These are phyloP conservation scores for Lasiurus borealis DNA, from an alignment of 2,113 vertebrate species.

Conservation along the genomic window DNA sequence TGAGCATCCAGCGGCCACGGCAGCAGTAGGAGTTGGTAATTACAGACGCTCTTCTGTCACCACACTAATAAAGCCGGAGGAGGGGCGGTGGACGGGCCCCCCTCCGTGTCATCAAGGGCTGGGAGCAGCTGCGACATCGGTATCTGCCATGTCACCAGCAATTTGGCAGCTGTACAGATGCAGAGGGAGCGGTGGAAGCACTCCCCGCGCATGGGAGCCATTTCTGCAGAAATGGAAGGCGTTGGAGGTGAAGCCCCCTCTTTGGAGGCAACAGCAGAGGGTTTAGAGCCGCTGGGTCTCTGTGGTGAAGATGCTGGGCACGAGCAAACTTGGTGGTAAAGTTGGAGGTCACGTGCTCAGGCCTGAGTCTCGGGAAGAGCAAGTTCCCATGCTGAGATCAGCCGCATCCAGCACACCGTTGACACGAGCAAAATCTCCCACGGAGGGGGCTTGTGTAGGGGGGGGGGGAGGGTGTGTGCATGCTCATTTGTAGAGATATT, in stretches of 20 bases:
- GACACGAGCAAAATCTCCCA: neutral
- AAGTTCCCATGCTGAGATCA: neutral
- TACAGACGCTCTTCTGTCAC: fast-evolving
- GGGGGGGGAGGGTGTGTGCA: too few relatives aligned
- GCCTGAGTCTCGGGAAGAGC: too few relatives aligned
- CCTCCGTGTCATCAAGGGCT: neutral
- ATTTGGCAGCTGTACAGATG: neutral
- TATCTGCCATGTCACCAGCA: neutral
- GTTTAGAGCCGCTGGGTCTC: neutral
- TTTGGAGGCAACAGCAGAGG: neutral
- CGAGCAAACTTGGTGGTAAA: neutral
- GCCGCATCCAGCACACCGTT: too few relatives aligned
- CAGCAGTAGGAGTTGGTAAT: neutral
- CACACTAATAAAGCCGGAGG: neutral
- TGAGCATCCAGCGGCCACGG: fast-evolving
- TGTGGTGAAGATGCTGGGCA: neutral
- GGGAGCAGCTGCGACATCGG: neutral
- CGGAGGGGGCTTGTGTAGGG: too few relatives aligned
- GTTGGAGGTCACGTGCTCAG: fast-evolving
- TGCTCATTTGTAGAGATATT: neutral
- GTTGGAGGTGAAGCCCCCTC: neutral
- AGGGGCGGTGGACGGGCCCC: fast-evolving
- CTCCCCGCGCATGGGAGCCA: neutral
- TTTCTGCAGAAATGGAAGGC: neutral
- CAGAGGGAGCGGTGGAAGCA: neutral